These are phyloP conservation scores for Diadema setosum DNA, from an alignment of 35 echinoderm and acorn worm species.

Conservation along the genomic window DNA sequence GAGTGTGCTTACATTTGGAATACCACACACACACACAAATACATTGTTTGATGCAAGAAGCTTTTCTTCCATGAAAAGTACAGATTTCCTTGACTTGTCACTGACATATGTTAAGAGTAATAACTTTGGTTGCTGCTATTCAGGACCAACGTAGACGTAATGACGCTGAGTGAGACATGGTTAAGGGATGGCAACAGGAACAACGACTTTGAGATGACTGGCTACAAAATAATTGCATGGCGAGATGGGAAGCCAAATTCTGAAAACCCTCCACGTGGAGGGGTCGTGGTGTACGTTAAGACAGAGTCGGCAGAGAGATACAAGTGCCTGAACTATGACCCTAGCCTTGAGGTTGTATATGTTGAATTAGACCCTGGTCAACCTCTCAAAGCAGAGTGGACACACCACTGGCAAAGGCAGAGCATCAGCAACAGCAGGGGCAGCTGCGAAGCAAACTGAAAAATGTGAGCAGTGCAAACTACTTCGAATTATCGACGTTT, in stretches of 20 bases:
- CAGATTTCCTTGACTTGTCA: too few relatives aligned
- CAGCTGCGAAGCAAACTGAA: not conserved
- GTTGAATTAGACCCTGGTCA: not conserved
- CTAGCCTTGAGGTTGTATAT: not conserved
- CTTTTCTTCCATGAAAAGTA: too few relatives aligned
- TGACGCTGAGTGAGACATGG: not conserved
- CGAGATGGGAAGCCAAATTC: not conserved
- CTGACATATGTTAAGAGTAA: too few relatives aligned
- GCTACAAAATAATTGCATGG: not conserved
- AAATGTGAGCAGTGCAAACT: not conserved
- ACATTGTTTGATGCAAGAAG: too few relatives aligned
- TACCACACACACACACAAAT: too few relatives aligned
- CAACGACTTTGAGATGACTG: not conserved
- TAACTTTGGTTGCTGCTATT: not conserved
- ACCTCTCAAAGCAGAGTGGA: not conserved
- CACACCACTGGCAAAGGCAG: not conserved
- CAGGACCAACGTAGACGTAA: not conserved
- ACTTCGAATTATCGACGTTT: not conserved
- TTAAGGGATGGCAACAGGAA: not conserved
- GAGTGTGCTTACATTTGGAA: too few relatives aligned
- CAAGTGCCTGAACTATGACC: not conserved
- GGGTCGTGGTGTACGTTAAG: not conserved
- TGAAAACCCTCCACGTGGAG: not conserved
- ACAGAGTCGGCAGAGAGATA: not conserved
- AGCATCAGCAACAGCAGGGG: too few relatives aligned